Percentiles rank a stretch among this genome's conserved stretches.
These are phyloP conservation scores for Amniataba percoides DNA, from an alignment of 2,797 vertebrate genomes.

Conservation along the genomic window DNA sequence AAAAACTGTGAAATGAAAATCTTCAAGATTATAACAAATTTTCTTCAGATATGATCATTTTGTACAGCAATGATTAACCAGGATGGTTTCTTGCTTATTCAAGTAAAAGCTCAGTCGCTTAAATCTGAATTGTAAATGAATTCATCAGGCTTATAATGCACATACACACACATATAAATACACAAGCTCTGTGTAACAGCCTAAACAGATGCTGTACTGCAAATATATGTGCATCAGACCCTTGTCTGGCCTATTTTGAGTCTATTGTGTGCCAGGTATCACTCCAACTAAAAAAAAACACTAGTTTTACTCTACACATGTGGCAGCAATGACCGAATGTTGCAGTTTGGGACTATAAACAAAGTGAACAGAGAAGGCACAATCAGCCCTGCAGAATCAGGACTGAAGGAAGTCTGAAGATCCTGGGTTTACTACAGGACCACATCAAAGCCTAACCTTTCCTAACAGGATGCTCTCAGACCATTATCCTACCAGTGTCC, in stretches of 20 bases:
- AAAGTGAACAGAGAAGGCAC: background rate
- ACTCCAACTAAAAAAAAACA: background rate
- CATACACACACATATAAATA: background rate
- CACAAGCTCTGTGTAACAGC: background rate
- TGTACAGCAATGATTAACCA: background rate
- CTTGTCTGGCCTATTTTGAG: background rate
- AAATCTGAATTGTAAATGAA: background rate
- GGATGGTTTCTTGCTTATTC: background rate
- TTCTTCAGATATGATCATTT: background rate
- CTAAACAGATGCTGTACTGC: background rate
- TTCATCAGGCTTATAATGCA: background rate
- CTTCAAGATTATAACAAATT: too few relatives aligned
- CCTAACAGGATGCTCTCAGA: constrained; percentile 10
- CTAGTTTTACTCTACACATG: background rate
- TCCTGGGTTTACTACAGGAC: constrained; percentile 1
- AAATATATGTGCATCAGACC: background rate
- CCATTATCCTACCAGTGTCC: constrained; percentile 3
- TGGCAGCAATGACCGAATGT: background rate
- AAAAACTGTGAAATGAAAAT: too few relatives aligned
- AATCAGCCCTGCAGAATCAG: background rate
- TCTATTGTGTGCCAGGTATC: background rate
- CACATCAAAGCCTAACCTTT: constrained; percentile 22
- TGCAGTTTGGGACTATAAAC: background rate
- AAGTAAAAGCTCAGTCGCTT: constrained; percentile 4
- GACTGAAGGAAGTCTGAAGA: background rate